phyloP scores from a whole-genome alignment of 2,113 vertebrate genomes.

The Lethenteron reissneri region DNA sequence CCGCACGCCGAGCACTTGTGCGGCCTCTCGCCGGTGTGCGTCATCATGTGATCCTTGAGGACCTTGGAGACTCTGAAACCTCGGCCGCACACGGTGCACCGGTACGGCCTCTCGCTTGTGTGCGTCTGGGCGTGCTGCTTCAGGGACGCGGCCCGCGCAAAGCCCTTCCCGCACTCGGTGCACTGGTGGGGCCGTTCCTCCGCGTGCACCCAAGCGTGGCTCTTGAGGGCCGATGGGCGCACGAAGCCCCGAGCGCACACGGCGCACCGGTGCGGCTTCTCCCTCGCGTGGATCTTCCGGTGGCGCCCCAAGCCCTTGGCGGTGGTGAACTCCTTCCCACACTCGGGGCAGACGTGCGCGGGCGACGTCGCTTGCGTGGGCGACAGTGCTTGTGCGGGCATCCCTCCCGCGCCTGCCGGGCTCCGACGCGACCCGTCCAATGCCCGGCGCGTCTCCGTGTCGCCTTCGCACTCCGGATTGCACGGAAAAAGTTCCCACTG shows the following conservation, averaged over 20 bases:
- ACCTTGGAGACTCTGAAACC: background rate
- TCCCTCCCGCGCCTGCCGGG: no score
- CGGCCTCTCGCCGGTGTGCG: background rate
- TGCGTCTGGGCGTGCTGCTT: background rate
- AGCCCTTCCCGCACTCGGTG: conserved; percentile 4
- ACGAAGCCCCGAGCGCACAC: background rate
- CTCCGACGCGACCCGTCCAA: no score
- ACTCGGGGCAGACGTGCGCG: no score
- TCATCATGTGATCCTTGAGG: conserved; percentile 1
- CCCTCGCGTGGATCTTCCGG: background rate
- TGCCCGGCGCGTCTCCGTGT: no score
- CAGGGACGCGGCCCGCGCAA: background rate
- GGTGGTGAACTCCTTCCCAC: no score
- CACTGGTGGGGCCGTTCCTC: background rate
- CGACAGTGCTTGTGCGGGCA: no score
- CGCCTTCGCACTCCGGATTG: no score
- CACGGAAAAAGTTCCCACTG: no score
- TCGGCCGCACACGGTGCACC: background rate
- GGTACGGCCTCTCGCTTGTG: background rate
- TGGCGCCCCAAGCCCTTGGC: no score
- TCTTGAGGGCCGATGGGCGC: background rate
- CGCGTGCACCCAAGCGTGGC: conserved; percentile 1
- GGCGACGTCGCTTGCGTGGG: no score
- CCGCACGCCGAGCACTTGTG: background rate
- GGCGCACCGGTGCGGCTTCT: conserved; percentile 1